Evolutionary conservation across 2,797 vertebrate species (phyloP).

Genomic region (Channallabes apus): DNA sequence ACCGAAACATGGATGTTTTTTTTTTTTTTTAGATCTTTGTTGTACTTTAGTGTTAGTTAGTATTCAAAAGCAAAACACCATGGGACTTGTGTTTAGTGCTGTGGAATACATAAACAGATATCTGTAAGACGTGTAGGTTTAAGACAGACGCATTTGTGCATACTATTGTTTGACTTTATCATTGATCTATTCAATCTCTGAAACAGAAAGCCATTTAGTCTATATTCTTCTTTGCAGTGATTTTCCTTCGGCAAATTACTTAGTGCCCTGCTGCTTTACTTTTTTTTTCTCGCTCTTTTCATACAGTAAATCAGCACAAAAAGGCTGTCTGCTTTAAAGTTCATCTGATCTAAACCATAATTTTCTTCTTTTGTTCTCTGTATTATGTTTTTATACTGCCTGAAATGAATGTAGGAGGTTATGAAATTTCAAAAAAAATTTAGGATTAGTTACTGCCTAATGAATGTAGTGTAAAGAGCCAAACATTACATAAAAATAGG

Average conservation of each 20-base stretch:
- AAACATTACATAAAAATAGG: constrained; percentile 17
- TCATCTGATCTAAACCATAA: constrained; percentile 31
- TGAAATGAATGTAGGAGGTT: constrained; percentile 18
- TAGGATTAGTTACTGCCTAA: constrained; percentile 10
- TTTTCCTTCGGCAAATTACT: constrained; percentile 36
- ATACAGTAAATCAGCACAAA: constrained; percentile 49
- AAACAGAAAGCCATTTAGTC: constrained; percentile 31
- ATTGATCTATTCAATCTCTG: constrained; percentile 26
- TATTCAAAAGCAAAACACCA: constrained; percentile 40
- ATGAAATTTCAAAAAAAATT: constrained; percentile 3
- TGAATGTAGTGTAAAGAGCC: background rate
- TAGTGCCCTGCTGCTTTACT: background rate
- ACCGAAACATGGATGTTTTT: background rate
- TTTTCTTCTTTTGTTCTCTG: background rate
- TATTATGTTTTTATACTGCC: constrained; percentile 20
- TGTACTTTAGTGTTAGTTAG: constrained; percentile 46
- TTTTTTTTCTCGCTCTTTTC: background rate
- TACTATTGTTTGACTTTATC: constrained; percentile 4
- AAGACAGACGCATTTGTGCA: background rate
- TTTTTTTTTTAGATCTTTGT: constrained; percentile 1
- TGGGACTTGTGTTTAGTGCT: background rate
- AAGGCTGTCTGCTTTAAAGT: constrained; percentile 29
- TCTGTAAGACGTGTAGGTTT: background rate
- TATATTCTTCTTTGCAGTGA: constrained; percentile 40
- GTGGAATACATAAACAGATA: constrained; percentile 42